Evolutionary conservation across 2,888 invertebrate species (phyloP).

Genomic region (Melinaea marsaeus): DNA sequence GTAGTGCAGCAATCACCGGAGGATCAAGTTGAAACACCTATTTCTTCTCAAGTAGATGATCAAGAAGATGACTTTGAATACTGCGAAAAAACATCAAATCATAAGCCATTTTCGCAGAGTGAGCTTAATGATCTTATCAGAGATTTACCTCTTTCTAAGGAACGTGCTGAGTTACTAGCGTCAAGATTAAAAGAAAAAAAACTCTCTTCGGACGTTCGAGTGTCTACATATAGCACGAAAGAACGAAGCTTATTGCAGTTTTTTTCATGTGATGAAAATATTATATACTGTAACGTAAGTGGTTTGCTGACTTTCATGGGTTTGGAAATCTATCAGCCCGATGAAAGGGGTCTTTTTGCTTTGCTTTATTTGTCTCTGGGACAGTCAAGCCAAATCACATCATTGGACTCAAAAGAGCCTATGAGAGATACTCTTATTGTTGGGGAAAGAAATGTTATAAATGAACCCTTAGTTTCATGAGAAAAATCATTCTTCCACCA

Average conservation of each 20-base stretch:
- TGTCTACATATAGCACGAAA: conserved; percentile 11
- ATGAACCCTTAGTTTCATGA: conserved; percentile 14
- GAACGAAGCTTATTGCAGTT: conserved; percentile 11
- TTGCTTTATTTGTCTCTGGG: conserved; percentile 27
- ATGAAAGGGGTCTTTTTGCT: conserved; percentile 3
- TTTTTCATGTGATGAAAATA: conserved; percentile 6
- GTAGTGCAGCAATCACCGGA: not conserved
- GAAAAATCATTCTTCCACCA: conserved; percentile 25
- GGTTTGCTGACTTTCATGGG: too few species aligned
- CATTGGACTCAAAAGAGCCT: conserved; percentile 13
- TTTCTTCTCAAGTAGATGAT: conserved; percentile 7
- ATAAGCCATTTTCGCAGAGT: conserved; percentile 17
- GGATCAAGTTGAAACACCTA: conserved; percentile 4
- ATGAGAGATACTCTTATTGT: not conserved
- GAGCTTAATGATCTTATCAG: conserved; percentile 16
- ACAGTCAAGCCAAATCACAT: conserved; percentile 22
- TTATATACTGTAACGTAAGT: too few species aligned
- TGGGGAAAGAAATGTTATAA: conserved; percentile 25
- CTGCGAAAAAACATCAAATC: not conserved
- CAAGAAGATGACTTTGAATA: not conserved
- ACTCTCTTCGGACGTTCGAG: not conserved
- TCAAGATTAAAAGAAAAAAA: conserved; percentile 19
- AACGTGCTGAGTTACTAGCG: too few species aligned
- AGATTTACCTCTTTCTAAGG: too few species aligned
- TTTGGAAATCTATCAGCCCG: too few species aligned